A percentile compares a stretch with the other conserved stretches of the same genome.
Conservation (phyloP, 2,797 vertebrate genomes). For the Onychomys arenicola region DNA sequence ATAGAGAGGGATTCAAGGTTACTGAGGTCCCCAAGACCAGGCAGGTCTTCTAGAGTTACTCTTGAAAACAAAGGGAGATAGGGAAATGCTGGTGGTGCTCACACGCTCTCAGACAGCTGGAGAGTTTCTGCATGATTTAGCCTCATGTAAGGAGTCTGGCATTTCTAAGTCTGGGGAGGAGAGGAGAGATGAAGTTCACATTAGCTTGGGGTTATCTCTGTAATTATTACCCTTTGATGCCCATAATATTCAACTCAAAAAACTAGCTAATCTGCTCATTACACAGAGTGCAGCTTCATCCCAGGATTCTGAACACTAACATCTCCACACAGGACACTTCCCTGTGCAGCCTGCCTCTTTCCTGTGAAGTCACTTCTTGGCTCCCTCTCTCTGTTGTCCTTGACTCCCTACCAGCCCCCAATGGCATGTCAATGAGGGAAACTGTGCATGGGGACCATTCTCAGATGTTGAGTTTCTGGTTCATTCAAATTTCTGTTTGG, state of each 20-base stretch:
- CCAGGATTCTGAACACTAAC: neutral
- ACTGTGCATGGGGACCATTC: slow-evolving; percentile 54
- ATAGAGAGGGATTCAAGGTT: slow-evolving; percentile 26
- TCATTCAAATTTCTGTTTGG: slow-evolving; percentile 23
- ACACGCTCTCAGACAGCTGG: slow-evolving; percentile 84
- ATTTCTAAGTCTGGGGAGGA: slow-evolving; percentile 82
- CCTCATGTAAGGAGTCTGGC: slow-evolving; percentile 84
- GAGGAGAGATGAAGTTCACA: slow-evolving; percentile 69
- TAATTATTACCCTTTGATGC: slow-evolving; percentile 76
- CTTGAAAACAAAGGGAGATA: slow-evolving; percentile 55
- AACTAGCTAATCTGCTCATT: slow-evolving; percentile 57
- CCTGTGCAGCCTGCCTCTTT: neutral
- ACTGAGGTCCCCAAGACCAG: slow-evolving; percentile 69
- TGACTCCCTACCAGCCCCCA: neutral
- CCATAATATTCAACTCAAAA: slow-evolving; percentile 70
- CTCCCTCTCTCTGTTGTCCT: neutral
- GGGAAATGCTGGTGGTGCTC: slow-evolving; percentile 76
- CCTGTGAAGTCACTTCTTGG: slow-evolving; percentile 29
- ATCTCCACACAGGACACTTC: neutral
- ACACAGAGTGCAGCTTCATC: neutral
- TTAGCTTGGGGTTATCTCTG: slow-evolving; percentile 77
- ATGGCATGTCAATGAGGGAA: slow-evolving; percentile 52
- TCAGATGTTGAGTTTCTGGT: slow-evolving; percentile 13
- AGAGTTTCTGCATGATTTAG: slow-evolving; percentile 86
- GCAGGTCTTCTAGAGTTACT: slow-evolving; percentile 75